A percentile compares a stretch with the other conserved stretches of the same genome.
phyloP scores from a whole-genome alignment of 23 tunicate species.

The Halocynthia aurantium region DNA sequence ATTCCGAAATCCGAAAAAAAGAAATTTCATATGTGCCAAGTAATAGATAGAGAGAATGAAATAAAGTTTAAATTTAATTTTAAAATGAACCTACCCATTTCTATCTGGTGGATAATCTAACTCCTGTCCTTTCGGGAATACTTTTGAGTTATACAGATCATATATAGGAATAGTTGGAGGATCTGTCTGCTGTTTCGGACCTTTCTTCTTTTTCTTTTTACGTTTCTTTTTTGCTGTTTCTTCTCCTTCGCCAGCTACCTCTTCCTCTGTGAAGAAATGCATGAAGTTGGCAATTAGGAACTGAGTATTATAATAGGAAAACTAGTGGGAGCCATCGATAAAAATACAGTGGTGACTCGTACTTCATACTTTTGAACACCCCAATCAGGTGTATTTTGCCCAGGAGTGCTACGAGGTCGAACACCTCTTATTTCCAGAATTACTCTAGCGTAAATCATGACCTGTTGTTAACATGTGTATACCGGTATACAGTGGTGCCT shows the following conservation, averaged over 20 bases:
- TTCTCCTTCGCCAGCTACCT: constrained; percentile 12
- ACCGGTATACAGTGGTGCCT: too few species aligned
- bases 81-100: constrained; percentile 64
- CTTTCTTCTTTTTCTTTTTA: constrained; percentile 44
- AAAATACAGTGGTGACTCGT: too few species aligned
- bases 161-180: constrained; percentile 91
- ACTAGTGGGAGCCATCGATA: too few species aligned
- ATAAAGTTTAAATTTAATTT: background rate
- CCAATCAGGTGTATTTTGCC: too few species aligned
- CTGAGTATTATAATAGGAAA: too few species aligned
- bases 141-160: constrained; percentile 50
- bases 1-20: too few species aligned
- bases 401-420: too few species aligned
- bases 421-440: too few species aligned
- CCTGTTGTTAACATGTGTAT: too few species aligned
- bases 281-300: too few species aligned
- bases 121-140: constrained; percentile 89
- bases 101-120: constrained; percentile 81
- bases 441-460: too few species aligned
- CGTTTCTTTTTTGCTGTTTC: constrained; percentile 53
- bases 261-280: background rate
- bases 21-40: background rate
- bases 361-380: too few species aligned
- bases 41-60: background rate
- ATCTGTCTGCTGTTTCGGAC: constrained; percentile 66